Conservation (phyloP, 2,888 invertebrate genomes). For the Drosophila paramelanica region DNA sequence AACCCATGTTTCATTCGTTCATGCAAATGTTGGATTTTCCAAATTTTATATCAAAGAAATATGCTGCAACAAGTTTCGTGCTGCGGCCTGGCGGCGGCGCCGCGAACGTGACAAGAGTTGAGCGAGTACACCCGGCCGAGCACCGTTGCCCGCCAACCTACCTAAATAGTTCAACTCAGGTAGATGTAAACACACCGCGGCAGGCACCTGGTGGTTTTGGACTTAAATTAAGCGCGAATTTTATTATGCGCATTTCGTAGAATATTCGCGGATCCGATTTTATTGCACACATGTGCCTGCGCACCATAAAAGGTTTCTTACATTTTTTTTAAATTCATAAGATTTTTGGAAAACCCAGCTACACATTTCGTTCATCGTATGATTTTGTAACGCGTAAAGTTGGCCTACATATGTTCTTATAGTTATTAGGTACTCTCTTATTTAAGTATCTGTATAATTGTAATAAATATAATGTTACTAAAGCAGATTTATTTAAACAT, state of each 20-base stretch:
- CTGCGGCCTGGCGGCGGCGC: constrained; percentile 20
- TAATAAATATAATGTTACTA: neutral
- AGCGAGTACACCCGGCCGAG: constrained; percentile 26
- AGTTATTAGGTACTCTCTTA: neutral
- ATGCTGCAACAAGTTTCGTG: constrained; percentile 61
- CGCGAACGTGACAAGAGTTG: constrained; percentile 4
- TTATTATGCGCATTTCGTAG: constrained; percentile 61
- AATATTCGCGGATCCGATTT: constrained; percentile 66
- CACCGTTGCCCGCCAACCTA: constrained; percentile 46
- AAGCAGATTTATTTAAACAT: no score
- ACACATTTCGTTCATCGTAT: constrained; percentile 61
- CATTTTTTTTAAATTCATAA: constrained; percentile 73
- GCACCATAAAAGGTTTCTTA: constrained; percentile 41
- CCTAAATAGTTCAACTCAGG: constrained; percentile 61
- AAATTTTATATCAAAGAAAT: constrained; percentile 73
- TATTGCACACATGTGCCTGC: constrained; percentile 56
- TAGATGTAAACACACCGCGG: constrained; percentile 14
- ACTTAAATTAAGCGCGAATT: constrained; percentile 49
- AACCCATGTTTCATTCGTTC: constrained; percentile 66
- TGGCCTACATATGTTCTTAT: neutral
- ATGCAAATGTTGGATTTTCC: constrained; percentile 73
- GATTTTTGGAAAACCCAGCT: constrained; percentile 75
- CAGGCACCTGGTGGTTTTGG: constrained; percentile 55
- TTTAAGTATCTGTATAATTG: neutral
- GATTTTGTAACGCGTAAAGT: neutral